These are phyloP conservation scores for Sciurus carolinensis DNA, from an alignment of 2,797 vertebrate species.

Conservation along the genomic window DNA sequence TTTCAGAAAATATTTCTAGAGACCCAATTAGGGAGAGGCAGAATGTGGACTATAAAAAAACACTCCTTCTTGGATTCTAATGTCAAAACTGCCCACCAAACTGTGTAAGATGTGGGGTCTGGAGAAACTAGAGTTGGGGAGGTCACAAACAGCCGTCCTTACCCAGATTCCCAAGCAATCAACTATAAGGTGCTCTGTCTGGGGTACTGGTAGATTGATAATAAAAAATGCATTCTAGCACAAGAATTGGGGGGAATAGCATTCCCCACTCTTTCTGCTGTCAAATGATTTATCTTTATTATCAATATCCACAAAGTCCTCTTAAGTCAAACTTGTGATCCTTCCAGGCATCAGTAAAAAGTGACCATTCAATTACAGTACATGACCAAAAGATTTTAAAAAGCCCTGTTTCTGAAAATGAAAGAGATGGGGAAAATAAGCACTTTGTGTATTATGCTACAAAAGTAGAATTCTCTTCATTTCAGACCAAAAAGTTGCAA, in stretches of 20 bases:
- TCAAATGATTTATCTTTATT: neutral
- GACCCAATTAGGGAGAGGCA: slow-evolving; percentile 19
- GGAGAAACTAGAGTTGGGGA: neutral
- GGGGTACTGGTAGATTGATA: neutral
- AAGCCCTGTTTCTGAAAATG: neutral
- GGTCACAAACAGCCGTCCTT: neutral
- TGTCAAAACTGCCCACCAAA: neutral
- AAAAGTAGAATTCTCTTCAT: neutral
- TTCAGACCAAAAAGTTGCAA: neutral
- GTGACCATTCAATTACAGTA: neutral
- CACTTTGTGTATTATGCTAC: too few species aligned
- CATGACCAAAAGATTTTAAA: neutral
- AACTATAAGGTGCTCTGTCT: neutral
- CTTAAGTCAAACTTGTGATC: neutral
- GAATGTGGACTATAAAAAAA: slow-evolving; percentile 55
- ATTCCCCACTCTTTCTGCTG: neutral
- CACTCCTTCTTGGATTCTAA: neutral
- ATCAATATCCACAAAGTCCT: neutral
- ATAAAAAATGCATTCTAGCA: neutral
- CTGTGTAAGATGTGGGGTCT: neutral
- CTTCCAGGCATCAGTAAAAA: neutral
- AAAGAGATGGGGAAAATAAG: rapidly evolving
- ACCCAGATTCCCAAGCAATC: neutral
- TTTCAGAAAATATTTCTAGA: slow-evolving; percentile 54
- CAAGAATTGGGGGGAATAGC: neutral